Base-by-base conservation (phyloP, 1,140 invertebrate species). In the Trichonephila clavata region DNA sequence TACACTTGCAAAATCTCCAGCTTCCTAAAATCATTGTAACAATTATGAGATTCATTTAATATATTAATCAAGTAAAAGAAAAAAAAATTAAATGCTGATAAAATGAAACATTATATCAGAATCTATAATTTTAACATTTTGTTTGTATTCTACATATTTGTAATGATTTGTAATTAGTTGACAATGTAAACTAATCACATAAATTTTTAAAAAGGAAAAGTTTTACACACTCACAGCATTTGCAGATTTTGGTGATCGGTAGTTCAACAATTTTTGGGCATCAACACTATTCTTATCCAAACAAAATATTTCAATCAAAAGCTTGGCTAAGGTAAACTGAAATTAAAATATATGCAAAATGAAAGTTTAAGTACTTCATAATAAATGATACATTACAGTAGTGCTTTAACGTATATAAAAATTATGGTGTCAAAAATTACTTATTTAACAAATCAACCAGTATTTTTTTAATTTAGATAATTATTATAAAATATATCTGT, bases 1-100 rank as follows among this genome's bases (percentile, higher is more conserved):
- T 32, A 97, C 96, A 95, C 97, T 97, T 14, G 97, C 97, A 96
- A 98, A 98, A 96, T 98, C 97, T 18, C 96, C 96, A 57, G 95
- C 96, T 95, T 96, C 96, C 95, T 95, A 39, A 20, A 94, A 90
- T 39, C 18, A 39, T 18, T 0, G 3, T 32, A 32, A 77, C 2
- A 16, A 77, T 39, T 71, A 14, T 6, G 32, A 18, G 20, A 92
- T 92, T 59, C 80, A 10, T 13, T 50, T 50, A 1, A 50, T 50
- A 50, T 50, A 50, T 10, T 10, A 7, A 50, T 50, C 10, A 50
- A 50, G 50, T 50, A 50, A 10, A n/a, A 10, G 50, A 50, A 6
- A 6, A 10, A 50, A 50, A 50, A 50, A 50, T 50, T 50, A 10
- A 50, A 50, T 7, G 10, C 1, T 50, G 50, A 50, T 50, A 50